Conservation (phyloP, 2,888 invertebrate species). For the Cerceris rybyensis region DNA sequence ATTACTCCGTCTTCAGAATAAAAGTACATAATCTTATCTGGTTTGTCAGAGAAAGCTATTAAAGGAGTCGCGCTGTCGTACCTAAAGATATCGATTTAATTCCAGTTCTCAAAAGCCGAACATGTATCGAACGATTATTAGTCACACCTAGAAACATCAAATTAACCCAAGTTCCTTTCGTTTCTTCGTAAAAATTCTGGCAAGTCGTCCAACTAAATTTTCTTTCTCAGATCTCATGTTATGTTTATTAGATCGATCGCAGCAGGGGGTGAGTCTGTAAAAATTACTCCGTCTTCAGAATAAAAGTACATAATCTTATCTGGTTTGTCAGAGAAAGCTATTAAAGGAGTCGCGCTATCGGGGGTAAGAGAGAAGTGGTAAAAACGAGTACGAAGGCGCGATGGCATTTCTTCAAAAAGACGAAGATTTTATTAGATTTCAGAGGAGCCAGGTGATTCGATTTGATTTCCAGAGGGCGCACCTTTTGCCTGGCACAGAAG, state of each 20-base stretch:
- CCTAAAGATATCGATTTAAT: constrained; percentile 31
- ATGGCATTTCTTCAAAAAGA: constrained; percentile 42
- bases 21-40: too few relatives aligned
- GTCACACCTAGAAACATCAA: constrained; percentile 12
- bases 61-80: constrained; percentile 33
- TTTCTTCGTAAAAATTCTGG: not conserved
- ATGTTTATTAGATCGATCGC: too few relatives aligned
- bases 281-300: too few relatives aligned
- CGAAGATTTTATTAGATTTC: constrained; percentile 59
- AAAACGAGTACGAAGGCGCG: constrained; percentile 11
- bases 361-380: not conserved
- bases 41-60: too few relatives aligned
- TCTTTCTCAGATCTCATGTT: too few relatives aligned
- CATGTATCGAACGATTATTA: constrained; percentile 23
- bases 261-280: too few relatives aligned
- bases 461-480: constrained; percentile 57
- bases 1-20: too few relatives aligned
- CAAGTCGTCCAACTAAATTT: not conserved
- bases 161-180: not conserved
- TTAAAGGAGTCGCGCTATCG: not conserved
- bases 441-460: constrained; percentile 58
- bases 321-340: too few relatives aligned
- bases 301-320: too few relatives aligned
- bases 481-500: constrained; percentile 20
- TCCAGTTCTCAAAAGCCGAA: constrained; percentile 28